Evolutionary conservation across 35 echinoderm and acorn worm species (phyloP), one percentile per base, ranked within the genome.

Genomic region (Strongylocentrotus purpuratus): DNA sequence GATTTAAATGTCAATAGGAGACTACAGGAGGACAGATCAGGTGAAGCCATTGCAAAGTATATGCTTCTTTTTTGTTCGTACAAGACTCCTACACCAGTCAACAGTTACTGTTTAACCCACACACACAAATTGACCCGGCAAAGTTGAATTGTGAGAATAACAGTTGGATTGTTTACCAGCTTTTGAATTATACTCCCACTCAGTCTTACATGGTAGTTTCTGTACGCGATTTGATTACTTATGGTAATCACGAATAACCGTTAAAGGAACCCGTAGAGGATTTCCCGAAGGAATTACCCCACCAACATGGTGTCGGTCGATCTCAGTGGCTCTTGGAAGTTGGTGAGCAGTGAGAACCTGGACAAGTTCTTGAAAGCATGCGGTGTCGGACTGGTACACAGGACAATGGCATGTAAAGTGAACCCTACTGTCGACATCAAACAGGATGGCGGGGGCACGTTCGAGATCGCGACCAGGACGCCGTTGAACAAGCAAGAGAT

Each of bases 281-380:
- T 9, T 59, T 59, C 17, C 52, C 20, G 22, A 78, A 78, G 65
- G 65, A 78, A 78, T n/a, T n/a, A n/a, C 65, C 20, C 7, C 28
- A 22, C 65, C 20, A 78, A 78, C 65, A 93, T 93, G 91, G 18
- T 48, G 4, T 33, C 48, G 25, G 91, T 93, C 4, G n/a, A 93
- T 93, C 90, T 96, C 13, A 96, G 50, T 48, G 97, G 97, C 1
- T 93, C 59, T 31, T 98, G 97, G 97, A 96, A 97, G 33, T 96
- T 95, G 48, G 97, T 95, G 28, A 95, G 94, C 58, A 96, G 85
- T 33, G 96, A 97, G 78, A 96, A 96, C 47, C 20, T 98, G 25
- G 97, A 98, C 86, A 95, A 97, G 58, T 97, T 97, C 35, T 87
- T 98, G 47, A 98, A 98, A 86, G 95, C 95, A 20, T 95, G 95